Evolutionary conservation across 2,888 invertebrate species (phyloP).

Genomic region (Sarcophaga carnaria): DNA sequence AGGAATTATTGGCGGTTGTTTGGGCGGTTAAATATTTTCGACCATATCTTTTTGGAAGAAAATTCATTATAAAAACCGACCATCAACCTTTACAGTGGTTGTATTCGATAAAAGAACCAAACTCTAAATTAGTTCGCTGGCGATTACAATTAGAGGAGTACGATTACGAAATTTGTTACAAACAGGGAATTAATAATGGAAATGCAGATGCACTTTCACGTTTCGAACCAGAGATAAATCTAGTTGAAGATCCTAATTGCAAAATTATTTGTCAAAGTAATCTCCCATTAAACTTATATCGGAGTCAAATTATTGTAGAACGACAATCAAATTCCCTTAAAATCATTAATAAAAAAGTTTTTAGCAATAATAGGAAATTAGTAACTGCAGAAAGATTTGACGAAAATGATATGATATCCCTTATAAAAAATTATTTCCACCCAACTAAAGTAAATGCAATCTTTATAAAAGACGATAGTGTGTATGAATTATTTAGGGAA

Average conservation of each 20-base stretch:
- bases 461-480: neutral
- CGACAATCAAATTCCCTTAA: neutral
- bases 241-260: neutral
- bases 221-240: conserved; percentile 35
- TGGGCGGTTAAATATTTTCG: too few relatives aligned
- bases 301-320: conserved; percentile 2
- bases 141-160: too few relatives aligned
- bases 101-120: too few relatives aligned
- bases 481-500: neutral
- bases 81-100: too few relatives aligned
- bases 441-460: conserved; percentile 18
- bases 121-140: too few relatives aligned
- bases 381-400: neutral
- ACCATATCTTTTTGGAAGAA: too few relatives aligned
- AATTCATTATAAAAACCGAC: too few relatives aligned
- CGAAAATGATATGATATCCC: neutral
- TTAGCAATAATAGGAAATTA: neutral
- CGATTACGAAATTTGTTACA: neutral
- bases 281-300: neutral
- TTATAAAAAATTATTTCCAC: conserved; percentile 21
- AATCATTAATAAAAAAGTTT: neutral
- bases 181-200: conserved; percentile 1
- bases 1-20: too few relatives aligned
- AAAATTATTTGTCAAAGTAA: neutral
- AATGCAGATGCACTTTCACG: conserved; percentile 57